Evolutionary conservation across 2,888 invertebrate species (phyloP).

Genomic region (Parthenolecanium corni): DNA sequence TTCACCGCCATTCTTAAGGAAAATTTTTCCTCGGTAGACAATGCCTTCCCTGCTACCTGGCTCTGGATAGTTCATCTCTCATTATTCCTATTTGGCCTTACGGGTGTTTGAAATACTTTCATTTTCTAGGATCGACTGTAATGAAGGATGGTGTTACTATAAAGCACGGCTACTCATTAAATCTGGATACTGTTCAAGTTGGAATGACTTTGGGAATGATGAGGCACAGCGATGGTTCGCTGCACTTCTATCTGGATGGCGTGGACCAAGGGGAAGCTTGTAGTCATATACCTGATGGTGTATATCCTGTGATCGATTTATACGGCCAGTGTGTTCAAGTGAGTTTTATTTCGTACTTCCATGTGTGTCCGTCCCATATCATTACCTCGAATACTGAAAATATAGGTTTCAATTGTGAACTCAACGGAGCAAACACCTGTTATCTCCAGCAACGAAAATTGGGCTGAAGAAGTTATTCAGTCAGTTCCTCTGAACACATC

Average conservation of each 20-base stretch:
- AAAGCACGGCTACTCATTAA: constrained; percentile 70
- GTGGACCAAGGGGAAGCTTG: constrained; percentile 78
- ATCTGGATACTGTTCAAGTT: constrained; percentile 67
- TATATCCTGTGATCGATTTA: constrained; percentile 88
- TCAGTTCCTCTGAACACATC: constrained; percentile 3
- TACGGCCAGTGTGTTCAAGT: constrained; percentile 93
- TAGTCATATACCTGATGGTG: constrained; percentile 60
- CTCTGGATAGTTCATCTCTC: no score
- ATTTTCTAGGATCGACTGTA: constrained; percentile 58
- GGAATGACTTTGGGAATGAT: constrained; percentile 63
- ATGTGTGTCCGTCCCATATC: background rate
- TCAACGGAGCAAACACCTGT: constrained; percentile 30
- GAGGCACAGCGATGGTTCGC: constrained; percentile 67
- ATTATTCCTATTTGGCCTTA: no score
- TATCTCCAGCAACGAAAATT: constrained; percentile 30
- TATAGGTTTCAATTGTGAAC: constrained; percentile 33
- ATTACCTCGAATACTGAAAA: background rate
- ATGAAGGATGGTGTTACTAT: constrained; percentile 82
- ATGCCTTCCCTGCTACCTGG: no score
- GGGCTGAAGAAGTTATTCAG: constrained; percentile 13
- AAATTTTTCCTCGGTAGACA: no score
- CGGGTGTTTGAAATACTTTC: no score
- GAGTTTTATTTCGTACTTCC: background rate
- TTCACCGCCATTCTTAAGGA: no score
- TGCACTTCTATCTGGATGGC: constrained; percentile 78